A percentile compares a stretch with the other conserved stretches of the same genome.
phyloP scores from a whole-genome alignment of 2,797 vertebrate genomes.

The Eupleurogrammus muticus region DNA sequence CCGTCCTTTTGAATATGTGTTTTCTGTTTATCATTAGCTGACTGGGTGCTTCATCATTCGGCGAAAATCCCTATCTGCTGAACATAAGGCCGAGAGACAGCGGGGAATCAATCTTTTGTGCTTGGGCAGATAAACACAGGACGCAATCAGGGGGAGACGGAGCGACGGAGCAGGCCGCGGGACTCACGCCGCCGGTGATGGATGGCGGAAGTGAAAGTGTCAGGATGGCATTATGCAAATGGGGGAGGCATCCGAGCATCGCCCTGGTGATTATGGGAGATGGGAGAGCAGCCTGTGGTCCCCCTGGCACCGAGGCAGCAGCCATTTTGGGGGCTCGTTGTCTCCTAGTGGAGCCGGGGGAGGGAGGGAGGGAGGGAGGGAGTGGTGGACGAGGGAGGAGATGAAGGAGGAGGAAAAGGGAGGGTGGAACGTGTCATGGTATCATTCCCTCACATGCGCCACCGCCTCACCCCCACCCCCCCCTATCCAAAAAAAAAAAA shows the following conservation, averaged over 20 bases:
- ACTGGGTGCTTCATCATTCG: conserved; percentile 87
- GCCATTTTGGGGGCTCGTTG: conserved; percentile 88
- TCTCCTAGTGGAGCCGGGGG: conserved; percentile 58
- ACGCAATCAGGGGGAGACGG: conserved; percentile 87
- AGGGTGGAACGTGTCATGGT: conserved; percentile 79
- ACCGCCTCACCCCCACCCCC: conserved; percentile 60
- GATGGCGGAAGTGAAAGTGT: conserved; percentile 96
- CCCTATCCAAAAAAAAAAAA: conserved; percentile 36
- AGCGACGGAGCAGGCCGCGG: conserved; percentile 88
- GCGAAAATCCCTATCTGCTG: conserved; percentile 89
- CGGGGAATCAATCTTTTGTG: conserved; percentile 93
- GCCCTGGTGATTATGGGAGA: conserved; percentile 96
- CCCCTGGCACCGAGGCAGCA: conserved; percentile 95
- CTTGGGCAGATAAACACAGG: conserved; percentile 90
- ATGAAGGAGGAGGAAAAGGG: conserved; percentile 69
- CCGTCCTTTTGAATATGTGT: conserved; percentile 89
- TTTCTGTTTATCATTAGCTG: conserved; percentile 89
- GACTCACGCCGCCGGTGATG: conserved; percentile 88
- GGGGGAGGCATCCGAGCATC: conserved; percentile 93
- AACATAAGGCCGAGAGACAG: conserved; percentile 90
- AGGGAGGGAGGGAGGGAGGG: conserved; percentile 37
- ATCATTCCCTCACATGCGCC: conserved; percentile 81
- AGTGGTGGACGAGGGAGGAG: conserved; percentile 56
- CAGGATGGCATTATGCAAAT: conserved; percentile 99
- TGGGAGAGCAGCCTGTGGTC: conserved; percentile 91